Percentiles rank a stretch among this genome's conserved stretches.
Conservation (phyloP, 2,797 vertebrate species). For the Tragopan temminckii region DNA sequence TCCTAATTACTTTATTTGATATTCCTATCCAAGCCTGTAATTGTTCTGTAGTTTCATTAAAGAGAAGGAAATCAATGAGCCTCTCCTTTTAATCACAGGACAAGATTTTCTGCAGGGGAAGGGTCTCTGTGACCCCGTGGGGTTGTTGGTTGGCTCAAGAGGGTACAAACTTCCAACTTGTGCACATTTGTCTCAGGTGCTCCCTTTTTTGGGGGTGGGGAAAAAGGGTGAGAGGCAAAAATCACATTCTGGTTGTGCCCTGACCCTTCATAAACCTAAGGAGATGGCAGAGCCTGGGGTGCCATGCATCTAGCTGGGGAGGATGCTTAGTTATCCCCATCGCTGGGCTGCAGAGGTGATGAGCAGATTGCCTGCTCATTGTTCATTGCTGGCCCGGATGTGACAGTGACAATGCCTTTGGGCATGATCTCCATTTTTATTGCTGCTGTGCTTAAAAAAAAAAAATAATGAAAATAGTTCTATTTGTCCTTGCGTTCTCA, state of each 20-base stretch:
- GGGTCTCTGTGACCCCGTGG: background rate
- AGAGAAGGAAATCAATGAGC: constrained; percentile 29
- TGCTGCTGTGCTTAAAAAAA: background rate
- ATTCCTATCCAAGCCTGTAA: constrained; percentile 19
- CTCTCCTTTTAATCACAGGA: background rate
- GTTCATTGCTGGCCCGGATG: background rate
- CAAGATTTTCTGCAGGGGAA: background rate
- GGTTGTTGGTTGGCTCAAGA: background rate
- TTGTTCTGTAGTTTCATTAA: constrained; percentile 52
- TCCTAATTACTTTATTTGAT: constrained; percentile 65
- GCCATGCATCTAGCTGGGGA: background rate
- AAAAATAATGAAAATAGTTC: background rate
- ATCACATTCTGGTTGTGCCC: too few relatives aligned
- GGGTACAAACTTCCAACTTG: background rate
- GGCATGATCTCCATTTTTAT: constrained; percentile 65
- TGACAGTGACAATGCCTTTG: background rate
- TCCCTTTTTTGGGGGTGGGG: background rate
- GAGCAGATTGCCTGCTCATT: accelerated
- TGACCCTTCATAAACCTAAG: background rate
- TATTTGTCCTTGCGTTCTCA: background rate
- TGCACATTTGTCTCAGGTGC: background rate
- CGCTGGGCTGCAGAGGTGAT: accelerated
- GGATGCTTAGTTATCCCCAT: background rate
- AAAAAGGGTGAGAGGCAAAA: background rate
- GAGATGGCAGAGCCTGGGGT: accelerated